These are phyloP conservation scores for Ctenoplectra terminalis DNA, from an alignment of 1,140 invertebrate genomes.

Conservation along the genomic window DNA sequence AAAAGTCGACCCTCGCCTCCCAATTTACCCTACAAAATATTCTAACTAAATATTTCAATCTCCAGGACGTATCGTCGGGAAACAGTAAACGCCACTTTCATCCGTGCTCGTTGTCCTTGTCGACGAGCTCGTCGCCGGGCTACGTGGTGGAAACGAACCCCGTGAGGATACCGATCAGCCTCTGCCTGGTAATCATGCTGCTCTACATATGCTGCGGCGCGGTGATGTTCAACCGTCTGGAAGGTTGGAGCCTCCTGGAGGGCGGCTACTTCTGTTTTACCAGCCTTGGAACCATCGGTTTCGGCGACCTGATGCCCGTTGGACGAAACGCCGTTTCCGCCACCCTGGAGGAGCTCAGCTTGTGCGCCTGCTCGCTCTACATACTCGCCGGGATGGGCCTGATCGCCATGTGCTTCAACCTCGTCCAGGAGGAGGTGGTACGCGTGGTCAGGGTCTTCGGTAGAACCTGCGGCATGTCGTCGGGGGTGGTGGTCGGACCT, in stretches of 20 bases:
- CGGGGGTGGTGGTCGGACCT: slow-evolving; percentile 77
- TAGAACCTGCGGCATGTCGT: slow-evolving; percentile 79
- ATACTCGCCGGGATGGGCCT: slow-evolving; percentile 97
- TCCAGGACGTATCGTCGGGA: slow-evolving; percentile 67
- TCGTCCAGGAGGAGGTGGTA: slow-evolving; percentile 96
- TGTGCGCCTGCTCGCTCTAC: slow-evolving; percentile 92
- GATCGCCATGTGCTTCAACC: slow-evolving; percentile 97
- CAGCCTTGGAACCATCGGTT: slow-evolving; percentile 94
- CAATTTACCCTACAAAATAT: background rate
- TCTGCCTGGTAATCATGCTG: slow-evolving; percentile 94
- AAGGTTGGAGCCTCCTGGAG: slow-evolving; percentile 95
- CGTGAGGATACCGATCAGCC: slow-evolving; percentile 91
- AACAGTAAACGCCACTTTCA: slow-evolving; percentile 75
- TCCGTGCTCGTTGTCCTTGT: slow-evolving; percentile 75
- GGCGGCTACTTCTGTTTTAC: slow-evolving; percentile 97
- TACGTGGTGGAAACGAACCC: slow-evolving; percentile 78
- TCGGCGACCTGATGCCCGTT: slow-evolving; percentile 91
- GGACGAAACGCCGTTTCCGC: slow-evolving; percentile 88
- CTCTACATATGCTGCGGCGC: slow-evolving; percentile 96
- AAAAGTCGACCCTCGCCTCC: too few species aligned
- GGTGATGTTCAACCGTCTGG: slow-evolving; percentile 93
- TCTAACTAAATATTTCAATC: background rate
- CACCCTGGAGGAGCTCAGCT: slow-evolving; percentile 89
- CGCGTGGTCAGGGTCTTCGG: slow-evolving; percentile 85
- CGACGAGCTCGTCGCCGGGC: slow-evolving; percentile 71